These are phyloP conservation scores for Osmerus eperlanus DNA, from an alignment of 2,113 vertebrate genomes.

Conservation along the genomic window DNA sequence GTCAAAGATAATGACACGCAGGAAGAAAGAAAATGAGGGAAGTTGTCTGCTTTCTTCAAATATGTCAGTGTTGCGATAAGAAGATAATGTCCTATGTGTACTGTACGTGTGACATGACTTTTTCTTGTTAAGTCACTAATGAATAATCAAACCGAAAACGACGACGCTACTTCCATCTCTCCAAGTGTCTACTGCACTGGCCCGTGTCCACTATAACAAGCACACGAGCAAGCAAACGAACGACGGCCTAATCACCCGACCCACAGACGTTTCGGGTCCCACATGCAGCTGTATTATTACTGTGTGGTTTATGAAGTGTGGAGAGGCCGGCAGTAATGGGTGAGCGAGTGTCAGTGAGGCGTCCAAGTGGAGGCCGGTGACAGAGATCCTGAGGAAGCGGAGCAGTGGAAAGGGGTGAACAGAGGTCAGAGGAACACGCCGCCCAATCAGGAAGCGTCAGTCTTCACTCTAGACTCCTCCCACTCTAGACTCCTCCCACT, in stretches of 20 bases:
- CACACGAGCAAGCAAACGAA: not conserved
- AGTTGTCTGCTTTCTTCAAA: constrained; percentile 65
- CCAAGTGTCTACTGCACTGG: not conserved
- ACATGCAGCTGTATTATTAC: constrained; percentile 2
- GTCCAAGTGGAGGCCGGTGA: not conserved
- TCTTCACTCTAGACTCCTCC: not conserved
- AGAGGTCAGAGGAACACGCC: constrained; percentile 12
- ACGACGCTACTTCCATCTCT: not conserved
- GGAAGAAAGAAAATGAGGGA: constrained; percentile 37
- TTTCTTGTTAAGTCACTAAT: too few relatives aligned
- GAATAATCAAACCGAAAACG: not conserved
- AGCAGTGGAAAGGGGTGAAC: constrained; percentile 2
- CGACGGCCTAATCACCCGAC: not conserved
- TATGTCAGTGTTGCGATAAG: constrained; percentile 23
- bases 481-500: constrained; percentile 3
- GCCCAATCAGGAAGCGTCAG: constrained; percentile 22
- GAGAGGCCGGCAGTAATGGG: not conserved
- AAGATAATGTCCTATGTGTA: not conserved
- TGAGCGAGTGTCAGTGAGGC: not conserved
- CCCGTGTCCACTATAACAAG: not conserved
- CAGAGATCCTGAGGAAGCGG: not conserved
- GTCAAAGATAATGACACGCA: not conserved
- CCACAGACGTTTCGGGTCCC: not conserved
- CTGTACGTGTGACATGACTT: not conserved
- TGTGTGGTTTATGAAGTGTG: not conserved